These are phyloP conservation scores for Sylvicola cinctus DNA, from an alignment of 2,888 invertebrate species.

Conservation along the genomic window DNA sequence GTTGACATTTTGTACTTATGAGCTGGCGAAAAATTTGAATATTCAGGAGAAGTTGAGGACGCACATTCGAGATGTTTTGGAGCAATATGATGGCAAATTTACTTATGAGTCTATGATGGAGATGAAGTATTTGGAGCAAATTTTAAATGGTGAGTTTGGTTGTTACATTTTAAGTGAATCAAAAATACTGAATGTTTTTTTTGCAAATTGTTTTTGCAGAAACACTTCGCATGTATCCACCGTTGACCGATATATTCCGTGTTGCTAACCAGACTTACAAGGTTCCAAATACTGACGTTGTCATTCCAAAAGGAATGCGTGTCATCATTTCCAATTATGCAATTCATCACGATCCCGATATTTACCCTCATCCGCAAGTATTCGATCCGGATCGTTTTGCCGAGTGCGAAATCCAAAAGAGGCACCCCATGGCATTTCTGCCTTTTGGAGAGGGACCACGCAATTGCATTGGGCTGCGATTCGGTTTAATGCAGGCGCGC, in stretches of 20 bases:
- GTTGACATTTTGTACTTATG: conserved; percentile 27
- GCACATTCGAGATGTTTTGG: conserved; percentile 23
- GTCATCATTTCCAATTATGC: conserved; percentile 19
- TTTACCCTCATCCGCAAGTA: conserved; percentile 23
- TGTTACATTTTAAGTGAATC: too few relatives aligned
- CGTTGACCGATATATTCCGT: conserved; percentile 18
- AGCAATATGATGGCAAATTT: conserved; percentile 19
- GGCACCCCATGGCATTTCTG: conserved; percentile 15
- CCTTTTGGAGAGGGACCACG: conserved; percentile 22
- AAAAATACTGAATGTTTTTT: background rate
- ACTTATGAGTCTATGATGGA: conserved; percentile 27
- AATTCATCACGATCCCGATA: conserved; percentile 25
- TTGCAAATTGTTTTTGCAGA: conserved; percentile 17
- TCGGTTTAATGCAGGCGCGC: conserved; percentile 16
- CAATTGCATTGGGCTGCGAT: conserved; percentile 18
- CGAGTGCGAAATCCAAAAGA: conserved; percentile 12
- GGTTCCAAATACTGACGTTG: conserved; percentile 14
- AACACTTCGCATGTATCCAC: conserved; percentile 26
- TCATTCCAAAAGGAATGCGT: conserved; percentile 16
- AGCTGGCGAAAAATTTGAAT: conserved; percentile 26
- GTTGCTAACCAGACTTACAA: conserved; percentile 16
- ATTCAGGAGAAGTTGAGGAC: conserved; percentile 24
- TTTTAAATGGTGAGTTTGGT: conserved; percentile 22
- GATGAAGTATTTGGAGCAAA: conserved; percentile 28
- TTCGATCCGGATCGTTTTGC: conserved; percentile 27